Conservation (phyloP, 2,113 vertebrate genomes). For the Gymnarchus niloticus region DNA sequence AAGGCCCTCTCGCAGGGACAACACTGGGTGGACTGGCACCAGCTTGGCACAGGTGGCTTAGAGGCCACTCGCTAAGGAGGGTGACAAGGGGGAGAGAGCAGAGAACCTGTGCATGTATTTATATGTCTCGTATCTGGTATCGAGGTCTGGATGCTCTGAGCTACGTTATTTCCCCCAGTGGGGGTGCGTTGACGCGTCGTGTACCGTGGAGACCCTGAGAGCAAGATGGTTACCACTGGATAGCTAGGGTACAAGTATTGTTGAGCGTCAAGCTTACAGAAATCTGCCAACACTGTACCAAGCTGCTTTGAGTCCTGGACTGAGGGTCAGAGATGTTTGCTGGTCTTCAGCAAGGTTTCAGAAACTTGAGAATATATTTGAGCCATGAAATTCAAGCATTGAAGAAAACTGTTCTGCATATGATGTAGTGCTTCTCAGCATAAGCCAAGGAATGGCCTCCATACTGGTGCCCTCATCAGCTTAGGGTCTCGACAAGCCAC, state of each 20-base stretch:
- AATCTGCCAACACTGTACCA: background rate
- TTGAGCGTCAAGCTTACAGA: background rate
- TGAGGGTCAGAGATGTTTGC: too few species aligned
- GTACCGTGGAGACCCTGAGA: slow-evolving; percentile 24
- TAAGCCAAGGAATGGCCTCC: background rate
- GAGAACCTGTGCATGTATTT: slow-evolving; percentile 20
- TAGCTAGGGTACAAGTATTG: slow-evolving; percentile 28
- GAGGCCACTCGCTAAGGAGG: slow-evolving; percentile 55
- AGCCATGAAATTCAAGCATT: background rate
- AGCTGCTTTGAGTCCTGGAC: background rate
- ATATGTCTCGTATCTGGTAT: slow-evolving; percentile 26
- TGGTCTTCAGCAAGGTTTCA: background rate
- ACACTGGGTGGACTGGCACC: slow-evolving; percentile 90
- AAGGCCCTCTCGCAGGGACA: slow-evolving; percentile 74
- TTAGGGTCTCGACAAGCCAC: background rate
- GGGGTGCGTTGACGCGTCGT: slow-evolving; percentile 15
- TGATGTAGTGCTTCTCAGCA: background rate
- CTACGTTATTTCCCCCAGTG: slow-evolving; percentile 35
- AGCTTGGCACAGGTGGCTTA: slow-evolving; percentile 64
- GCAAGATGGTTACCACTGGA: slow-evolving; percentile 26
- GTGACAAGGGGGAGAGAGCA: slow-evolving; percentile 33
- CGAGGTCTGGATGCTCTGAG: slow-evolving; percentile 36
- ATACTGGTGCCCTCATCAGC: background rate
- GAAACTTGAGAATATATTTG: background rate
- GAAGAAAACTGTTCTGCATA: background rate